phyloP scores from a whole-genome alignment of 1,140 invertebrate species.

The Homarus americanus region DNA sequence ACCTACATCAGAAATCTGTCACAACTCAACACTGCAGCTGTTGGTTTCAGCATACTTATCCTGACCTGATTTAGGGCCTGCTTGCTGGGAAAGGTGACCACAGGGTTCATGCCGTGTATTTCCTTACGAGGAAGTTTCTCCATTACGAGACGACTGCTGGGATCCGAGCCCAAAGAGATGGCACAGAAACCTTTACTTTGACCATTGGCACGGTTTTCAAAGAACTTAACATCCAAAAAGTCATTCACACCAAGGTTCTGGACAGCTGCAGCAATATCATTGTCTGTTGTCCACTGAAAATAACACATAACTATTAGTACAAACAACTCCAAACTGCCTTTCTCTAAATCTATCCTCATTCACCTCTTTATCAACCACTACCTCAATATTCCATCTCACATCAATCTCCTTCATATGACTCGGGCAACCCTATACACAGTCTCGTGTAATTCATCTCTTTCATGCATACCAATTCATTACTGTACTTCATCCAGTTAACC shows the following conservation, averaged over 20 bases:
- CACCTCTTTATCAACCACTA: neutral
- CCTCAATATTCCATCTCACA: neutral
- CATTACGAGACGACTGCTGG: constrained; percentile 92
- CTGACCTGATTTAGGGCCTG: constrained; percentile 85
- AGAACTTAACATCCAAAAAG: constrained; percentile 98
- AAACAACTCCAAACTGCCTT: neutral
- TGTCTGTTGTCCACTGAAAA: constrained; percentile 97
- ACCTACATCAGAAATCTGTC: neutral
- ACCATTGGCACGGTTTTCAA: constrained; percentile 99
- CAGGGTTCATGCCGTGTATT: constrained; percentile 95
- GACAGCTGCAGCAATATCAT: constrained; percentile 94
- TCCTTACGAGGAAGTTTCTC: constrained; percentile 96
- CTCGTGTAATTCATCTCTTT: neutral
- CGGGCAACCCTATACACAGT: neutral
- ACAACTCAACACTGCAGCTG: neutral
- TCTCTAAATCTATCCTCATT: neutral
- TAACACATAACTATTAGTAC: constrained; percentile 76
- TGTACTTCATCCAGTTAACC: neutral
- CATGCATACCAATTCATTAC: neutral
- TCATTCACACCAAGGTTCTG: constrained; percentile 93
- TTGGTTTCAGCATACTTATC: neutral
- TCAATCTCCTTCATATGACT: neutral
- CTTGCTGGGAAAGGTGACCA: constrained; percentile 97
- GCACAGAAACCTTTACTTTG: constrained; percentile 99
- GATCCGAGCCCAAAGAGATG: constrained; percentile 93